phyloP scores from a whole-genome alignment of 2,797 vertebrate species.

The Geotrypetes seraphini region DNA sequence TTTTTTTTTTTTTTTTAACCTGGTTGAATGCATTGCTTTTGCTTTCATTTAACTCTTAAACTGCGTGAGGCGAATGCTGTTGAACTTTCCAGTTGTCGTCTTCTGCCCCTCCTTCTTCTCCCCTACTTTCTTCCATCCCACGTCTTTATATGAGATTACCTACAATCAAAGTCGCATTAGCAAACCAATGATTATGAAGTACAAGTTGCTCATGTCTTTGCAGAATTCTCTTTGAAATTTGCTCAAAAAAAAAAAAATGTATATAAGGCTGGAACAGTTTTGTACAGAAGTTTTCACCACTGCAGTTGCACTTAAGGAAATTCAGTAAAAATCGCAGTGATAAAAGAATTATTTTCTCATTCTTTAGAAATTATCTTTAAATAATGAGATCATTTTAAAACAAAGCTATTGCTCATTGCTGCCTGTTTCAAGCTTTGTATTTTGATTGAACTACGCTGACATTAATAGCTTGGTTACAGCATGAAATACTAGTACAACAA shows the following conservation, averaged over 20 bases:
- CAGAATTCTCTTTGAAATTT: conserved; percentile 18
- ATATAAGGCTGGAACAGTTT: conserved; percentile 20
- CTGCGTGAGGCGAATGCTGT: too few relatives aligned
- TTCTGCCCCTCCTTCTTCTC: conserved; percentile 26
- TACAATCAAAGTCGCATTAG: conserved; percentile 26
- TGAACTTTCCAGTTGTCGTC: conserved; percentile 25
- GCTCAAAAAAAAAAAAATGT: conserved; percentile 22
- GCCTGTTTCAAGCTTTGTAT: conserved; percentile 27
- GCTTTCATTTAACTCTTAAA: conserved; percentile 53
- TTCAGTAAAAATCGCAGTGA: conserved; percentile 31
- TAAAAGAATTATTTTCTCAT: conserved; percentile 15
- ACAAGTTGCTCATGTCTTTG: conserved; percentile 35
- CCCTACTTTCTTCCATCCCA: conserved; percentile 21
- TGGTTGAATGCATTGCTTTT: conserved; percentile 47
- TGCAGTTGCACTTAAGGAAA: conserved; percentile 20
- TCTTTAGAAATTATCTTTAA: conserved; percentile 20
- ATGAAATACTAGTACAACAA: conserved; percentile 41
- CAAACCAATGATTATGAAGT: conserved; percentile 28
- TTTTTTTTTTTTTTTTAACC: too few relatives aligned
- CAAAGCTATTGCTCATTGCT: conserved; percentile 14
- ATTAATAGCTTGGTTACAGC: conserved; percentile 33
- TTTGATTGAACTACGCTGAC: conserved; percentile 31
- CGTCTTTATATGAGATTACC: conserved; percentile 26
- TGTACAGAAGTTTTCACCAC: conserved; percentile 13
- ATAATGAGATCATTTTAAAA: conserved; percentile 29